Base-by-base conservation (phyloP, 2,888 invertebrate species). In the Ophioninae sp. region DNA sequence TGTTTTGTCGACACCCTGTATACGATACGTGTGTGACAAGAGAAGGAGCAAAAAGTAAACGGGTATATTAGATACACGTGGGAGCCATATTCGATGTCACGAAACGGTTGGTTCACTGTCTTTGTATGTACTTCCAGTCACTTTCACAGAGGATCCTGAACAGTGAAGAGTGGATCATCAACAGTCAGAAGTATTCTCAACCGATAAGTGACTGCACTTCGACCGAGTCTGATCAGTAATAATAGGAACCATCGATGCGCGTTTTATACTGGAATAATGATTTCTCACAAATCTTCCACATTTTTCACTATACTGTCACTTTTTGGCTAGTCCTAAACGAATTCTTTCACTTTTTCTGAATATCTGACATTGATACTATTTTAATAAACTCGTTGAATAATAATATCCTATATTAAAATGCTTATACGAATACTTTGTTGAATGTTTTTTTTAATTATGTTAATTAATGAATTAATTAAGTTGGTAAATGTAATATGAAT, bases 1-100 rank as follows among this genome's bases (percentile, higher is more conserved):
- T 30, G 30, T 30, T 30, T 30, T 30, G 1, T 30, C 2, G 30
- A 30, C 30, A 30, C 30, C 30, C 30, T 62, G 21, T 56, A 67
- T 65, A 67, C 37, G 13, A 23, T 20, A 41, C 68, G 74, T 79
- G 76, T 74, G 83, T 81, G 87, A 30, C 30, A 30, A 30, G 79
- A 84, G 69, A 65, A 70, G 75, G 77, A 65, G n/a, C 70, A n/a
- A 78, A 56, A 59, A 70, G 37, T 56, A 76, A 76, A 83, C 50
- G 65, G 59, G 56, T 67, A 64, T 57, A 78, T 74, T 74, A 69
- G 74, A 74, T 75, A 76, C 84, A 84, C 84, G 84, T 82, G 84
- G 82, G 82, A 84, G 83, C 83, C 78, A 81, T 74, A 67, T 84
- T 84, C 56, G 61, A 50, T 59, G 37, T 56, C 7, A 56, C 50